A percentile compares a stretch with the other conserved stretches of the same genome.
These are phyloP conservation scores for Cryptoblepharus egeriae DNA, from an alignment of 2,797 vertebrate genomes.

Conservation along the genomic window DNA sequence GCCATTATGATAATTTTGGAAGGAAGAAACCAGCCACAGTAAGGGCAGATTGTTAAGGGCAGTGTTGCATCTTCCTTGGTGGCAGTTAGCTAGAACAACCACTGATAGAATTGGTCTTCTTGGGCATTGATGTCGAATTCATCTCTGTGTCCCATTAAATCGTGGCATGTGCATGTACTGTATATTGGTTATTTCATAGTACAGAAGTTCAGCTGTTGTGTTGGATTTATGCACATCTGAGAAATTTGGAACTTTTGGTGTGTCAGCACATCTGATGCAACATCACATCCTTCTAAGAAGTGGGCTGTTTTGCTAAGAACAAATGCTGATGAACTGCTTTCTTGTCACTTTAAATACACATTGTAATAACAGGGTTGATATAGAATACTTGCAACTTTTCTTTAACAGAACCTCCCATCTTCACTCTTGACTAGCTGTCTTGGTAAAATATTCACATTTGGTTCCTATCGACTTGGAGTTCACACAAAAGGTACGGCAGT, in stretches of 20 bases:
- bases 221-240: neutral
- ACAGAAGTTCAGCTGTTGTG: neutral
- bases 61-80: neutral
- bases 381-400: slow-evolving; percentile 19
- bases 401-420: slow-evolving; percentile 87
- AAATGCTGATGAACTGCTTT: neutral
- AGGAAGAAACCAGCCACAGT: neutral
- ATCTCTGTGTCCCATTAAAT: neutral
- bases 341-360: neutral
- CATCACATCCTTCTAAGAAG: neutral
- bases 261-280: neutral
- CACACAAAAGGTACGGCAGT: slow-evolving; percentile 93
- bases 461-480: slow-evolving; percentile 96
- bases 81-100: neutral
- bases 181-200: neutral
- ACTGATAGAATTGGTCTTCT: neutral
- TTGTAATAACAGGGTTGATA: neutral
- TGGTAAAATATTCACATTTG: slow-evolving; percentile 98
- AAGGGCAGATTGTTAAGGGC: neutral
- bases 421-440: slow-evolving; percentile 86
- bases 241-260: neutral
- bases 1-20: neutral
- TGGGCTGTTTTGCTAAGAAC: neutral
- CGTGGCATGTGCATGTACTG: neutral
- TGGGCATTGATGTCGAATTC: neutral